Percentiles rank a stretch among this genome's conserved stretches.
These are phyloP conservation scores for Patella caerulea DNA, from an alignment of 2,888 invertebrate species.

Conservation along the genomic window DNA sequence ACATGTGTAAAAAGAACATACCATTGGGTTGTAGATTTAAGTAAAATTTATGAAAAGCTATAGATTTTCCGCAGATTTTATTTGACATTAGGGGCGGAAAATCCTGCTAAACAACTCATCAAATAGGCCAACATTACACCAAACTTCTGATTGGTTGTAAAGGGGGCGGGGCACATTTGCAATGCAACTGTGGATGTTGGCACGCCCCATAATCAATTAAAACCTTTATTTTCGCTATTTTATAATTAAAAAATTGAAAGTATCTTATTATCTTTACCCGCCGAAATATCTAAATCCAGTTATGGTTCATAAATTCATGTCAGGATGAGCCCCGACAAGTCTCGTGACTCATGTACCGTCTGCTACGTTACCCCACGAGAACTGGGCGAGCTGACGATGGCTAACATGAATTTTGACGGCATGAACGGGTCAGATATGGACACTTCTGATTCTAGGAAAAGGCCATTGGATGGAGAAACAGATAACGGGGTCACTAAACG, in stretches of 20 bases:
- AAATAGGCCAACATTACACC: too few species aligned
- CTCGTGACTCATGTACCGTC: slow-evolving; percentile 53
- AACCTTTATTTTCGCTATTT: not conserved
- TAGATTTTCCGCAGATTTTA: too few species aligned
- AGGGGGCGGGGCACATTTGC: slow-evolving; percentile 9
- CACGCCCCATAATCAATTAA: not conserved
- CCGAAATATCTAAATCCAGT: not conserved
- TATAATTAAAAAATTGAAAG: not conserved
- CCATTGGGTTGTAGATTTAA: too few species aligned
- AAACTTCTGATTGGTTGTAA: not conserved
- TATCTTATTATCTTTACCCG: not conserved
- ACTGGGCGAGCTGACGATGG: slow-evolving; percentile 65
- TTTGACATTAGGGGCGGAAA: too few species aligned
- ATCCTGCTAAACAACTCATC: too few species aligned
- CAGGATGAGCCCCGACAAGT: slow-evolving; percentile 42
- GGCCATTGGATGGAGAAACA: slow-evolving; percentile 70
- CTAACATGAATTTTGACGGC: slow-evolving; percentile 67
- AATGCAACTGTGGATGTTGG: not conserved
- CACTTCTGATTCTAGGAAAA: slow-evolving; percentile 70
- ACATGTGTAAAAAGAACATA: too few species aligned
- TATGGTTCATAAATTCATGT: not conserved
- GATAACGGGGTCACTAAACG: slow-evolving; percentile 70
- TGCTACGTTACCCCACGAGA: slow-evolving; percentile 67
- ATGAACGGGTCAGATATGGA: slow-evolving; percentile 68
- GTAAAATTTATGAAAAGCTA: too few species aligned